phyloP scores from a whole-genome alignment of 2,888 invertebrate genomes.

The Synergus laeviventris region DNA sequence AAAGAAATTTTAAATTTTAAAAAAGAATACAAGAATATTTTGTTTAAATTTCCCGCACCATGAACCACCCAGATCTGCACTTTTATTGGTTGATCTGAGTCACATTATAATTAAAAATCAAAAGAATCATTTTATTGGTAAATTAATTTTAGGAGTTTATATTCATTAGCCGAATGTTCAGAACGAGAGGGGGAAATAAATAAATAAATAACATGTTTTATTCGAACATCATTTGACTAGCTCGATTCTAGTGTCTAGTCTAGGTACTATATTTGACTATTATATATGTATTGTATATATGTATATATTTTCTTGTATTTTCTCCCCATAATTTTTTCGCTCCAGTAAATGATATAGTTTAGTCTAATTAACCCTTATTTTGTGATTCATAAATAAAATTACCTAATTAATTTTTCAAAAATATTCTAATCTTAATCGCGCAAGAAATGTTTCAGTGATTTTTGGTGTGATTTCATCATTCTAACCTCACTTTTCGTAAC shows the following conservation, averaged over 20 bases:
- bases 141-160: neutral
- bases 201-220: neutral
- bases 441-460: conserved; percentile 6
- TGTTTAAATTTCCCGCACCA: neutral
- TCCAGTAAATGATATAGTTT: neutral
- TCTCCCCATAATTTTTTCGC: neutral
- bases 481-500: conserved; percentile 58
- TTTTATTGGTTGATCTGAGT: neutral
- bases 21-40: neutral
- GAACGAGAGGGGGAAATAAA: neutral
- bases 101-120: neutral
- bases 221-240: conserved; percentile 46
- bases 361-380: neutral
- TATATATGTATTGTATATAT: too few relatives aligned
- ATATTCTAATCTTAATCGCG: neutral
- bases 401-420: neutral
- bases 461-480: conserved; percentile 43
- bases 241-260: conserved; percentile 53
- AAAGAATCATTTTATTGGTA: too few relatives aligned
- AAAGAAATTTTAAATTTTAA: neutral
- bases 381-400: neutral
- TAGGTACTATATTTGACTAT: too few relatives aligned
- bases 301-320: too few relatives aligned
- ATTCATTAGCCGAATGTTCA: neutral
- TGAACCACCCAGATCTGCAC: neutral